Evolutionary conservation across 2,113 vertebrate species (phyloP).

Genomic region (Gambusia affinis): DNA sequence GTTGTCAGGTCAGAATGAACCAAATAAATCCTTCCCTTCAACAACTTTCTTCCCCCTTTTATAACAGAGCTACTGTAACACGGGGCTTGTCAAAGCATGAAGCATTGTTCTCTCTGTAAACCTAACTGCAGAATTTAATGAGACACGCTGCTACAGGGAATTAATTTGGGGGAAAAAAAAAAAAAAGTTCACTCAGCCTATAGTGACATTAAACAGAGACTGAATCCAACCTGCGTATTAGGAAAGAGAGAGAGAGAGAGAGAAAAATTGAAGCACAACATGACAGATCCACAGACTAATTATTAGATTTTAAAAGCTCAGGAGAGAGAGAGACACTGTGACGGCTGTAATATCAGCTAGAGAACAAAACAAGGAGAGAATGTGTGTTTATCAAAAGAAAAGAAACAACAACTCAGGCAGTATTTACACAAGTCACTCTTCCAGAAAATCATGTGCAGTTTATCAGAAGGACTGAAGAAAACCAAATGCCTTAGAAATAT

Average conservation of each 20-base stretch:
- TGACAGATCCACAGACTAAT: conserved; percentile 7
- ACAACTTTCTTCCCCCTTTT: not conserved
- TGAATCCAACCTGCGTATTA: conserved; percentile 3
- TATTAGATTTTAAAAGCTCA: not conserved
- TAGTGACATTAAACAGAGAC: conserved; percentile 5
- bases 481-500: too few species aligned
- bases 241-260: too few species aligned
- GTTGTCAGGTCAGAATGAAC: conserved; percentile 58
- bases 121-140: not conserved
- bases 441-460: too few species aligned
- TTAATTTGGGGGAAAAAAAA: not conserved
- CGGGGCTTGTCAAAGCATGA: conserved; percentile 6
- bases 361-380: not conserved
- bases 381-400: not conserved
- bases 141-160: conserved; percentile 10
- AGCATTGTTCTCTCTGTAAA: conserved; percentile 2
- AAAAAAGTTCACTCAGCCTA: not conserved
- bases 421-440: not conserved
- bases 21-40: conserved; percentile 34
- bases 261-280: not conserved
- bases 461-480: too few species aligned
- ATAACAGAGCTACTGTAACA: not conserved
- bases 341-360: conserved; percentile 7
- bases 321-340: not conserved
- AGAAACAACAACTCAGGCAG: not conserved